Base-by-base conservation (phyloP, 2,113 vertebrate species). In the Sphaerodactylus townsendi region DNA sequence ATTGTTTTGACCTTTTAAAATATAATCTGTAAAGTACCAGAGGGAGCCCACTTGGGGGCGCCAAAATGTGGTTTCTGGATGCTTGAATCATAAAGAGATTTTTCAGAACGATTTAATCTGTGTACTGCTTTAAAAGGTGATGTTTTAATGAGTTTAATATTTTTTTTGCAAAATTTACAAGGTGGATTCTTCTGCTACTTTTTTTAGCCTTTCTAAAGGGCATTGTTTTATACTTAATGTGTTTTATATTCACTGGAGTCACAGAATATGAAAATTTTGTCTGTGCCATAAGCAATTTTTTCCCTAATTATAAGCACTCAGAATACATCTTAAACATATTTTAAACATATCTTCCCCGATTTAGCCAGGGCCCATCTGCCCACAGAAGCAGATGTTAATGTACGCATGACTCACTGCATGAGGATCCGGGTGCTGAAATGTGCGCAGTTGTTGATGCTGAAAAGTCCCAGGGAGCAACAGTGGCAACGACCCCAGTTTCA, bases 251-350 rank as follows among this genome's bases (percentile, higher is more conserved):
- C 95, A 86, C 88, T 94, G 94, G 94, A 93, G 93, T 90, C 88
- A 94, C 93, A 93, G 83, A 93, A 92, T 91, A 95, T 94, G 94
- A 93, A 96, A 95, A 91, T 95, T 91, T 94, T 94, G 85, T 91
- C 87, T 81, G 92, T 96, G 96, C 96, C 96, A 96, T 97, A 96
- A 94, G 95, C 90, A 94, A 93, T 96, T 95, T 95, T 94, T 96
- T 95, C 37, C 14, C 17, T 39, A 83, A 93, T 93, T 94, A 92
- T 94, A 93, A 95, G 37, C 76, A 82, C 19, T 62, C 46, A 21
- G 30, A 35, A 70, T 77, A 44, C 23, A 44, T 66, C 5, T 44
- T 70, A 33, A 59, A 44, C 44, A 44, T 44, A 44, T 44, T 44
- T 44, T 44, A 44, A 56, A 50, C 50, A 44, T 77, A 79, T 79